A percentile compares a stretch with the other conserved stretches of the same genome.
phyloP scores from a whole-genome alignment of 2,113 vertebrate species.

The Boulengeromyrus knoepffleri region DNA sequence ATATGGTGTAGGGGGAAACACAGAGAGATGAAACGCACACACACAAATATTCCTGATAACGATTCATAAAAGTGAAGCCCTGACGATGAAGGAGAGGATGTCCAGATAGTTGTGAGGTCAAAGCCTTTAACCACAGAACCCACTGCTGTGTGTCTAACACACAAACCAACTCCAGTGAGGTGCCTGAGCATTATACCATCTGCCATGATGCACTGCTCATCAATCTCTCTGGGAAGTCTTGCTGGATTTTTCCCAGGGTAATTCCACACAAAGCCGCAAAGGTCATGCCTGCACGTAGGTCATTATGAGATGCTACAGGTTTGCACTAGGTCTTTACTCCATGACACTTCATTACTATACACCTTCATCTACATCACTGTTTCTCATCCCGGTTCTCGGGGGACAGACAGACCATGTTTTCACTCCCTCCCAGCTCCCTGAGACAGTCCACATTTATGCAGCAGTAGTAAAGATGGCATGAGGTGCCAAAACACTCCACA shows the following conservation, averaged over 20 bases:
- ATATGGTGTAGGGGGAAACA: too few relatives aligned
- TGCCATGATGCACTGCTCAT: neutral
- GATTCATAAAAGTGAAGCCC: neutral
- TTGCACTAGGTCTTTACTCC: neutral
- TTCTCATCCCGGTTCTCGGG: neutral
- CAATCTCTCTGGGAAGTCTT: too few relatives aligned
- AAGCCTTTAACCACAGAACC: neutral
- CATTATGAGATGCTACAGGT: neutral
- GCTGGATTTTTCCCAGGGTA: neutral
- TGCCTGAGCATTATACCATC: neutral
- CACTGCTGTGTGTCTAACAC: neutral
- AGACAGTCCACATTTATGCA: neutral
- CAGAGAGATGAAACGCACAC: neutral
- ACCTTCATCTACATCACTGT: neutral
- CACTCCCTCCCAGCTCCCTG: neutral
- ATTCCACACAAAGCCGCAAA: neutral
- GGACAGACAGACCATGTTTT: neutral
- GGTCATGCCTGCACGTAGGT: slow-evolving; percentile 3
- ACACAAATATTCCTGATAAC: neutral
- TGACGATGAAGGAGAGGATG: neutral
- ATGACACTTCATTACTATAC: neutral
- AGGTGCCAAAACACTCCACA: neutral
- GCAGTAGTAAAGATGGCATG: neutral
- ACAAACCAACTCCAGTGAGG: neutral
- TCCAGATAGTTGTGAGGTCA: neutral